Evolutionary conservation across 2,888 invertebrate genomes (phyloP), one percentile per base, ranked within the genome.

Genomic region (Hirtodrosophila cameraria): DNA sequence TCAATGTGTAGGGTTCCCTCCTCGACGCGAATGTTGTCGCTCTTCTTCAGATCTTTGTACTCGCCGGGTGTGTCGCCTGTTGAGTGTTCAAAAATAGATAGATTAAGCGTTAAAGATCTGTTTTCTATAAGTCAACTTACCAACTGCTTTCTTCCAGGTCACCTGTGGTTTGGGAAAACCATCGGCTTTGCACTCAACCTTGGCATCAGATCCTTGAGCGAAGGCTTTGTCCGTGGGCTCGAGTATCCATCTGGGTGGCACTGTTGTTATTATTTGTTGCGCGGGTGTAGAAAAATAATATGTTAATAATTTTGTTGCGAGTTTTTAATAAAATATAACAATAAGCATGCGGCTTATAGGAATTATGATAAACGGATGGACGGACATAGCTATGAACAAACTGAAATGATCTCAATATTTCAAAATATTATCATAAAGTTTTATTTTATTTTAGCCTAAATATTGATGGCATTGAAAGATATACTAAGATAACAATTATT

Each of bases 181-280:
- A 92, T 97, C 97, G 90, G 97, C 97, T 93, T 97, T 97, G 92
- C 97, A 97, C 93, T 97, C 97, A 87, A 97, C 96, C 90, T 96
- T 95, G 78, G 97, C 97, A 91, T 97, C 96, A 80, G 97, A 97
- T 77, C 97, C 97, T 92, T 97, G 97, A 75, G 97, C 97, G 92
- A 97, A 97, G 87, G 97, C 97, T 92, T 97, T 97, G 91, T 97
- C 97, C 88, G 97, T 97, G 52, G 97, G 97, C 91, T 97, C 97
- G 88, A 97, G 92, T 91, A 97, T 97, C 97, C 97, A 97, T 91
- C 97, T 96, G 70, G 97, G 97, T 87, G 97, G 97, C 88, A 97
- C 97, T 97, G 88, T 88, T 78, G 63, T 66, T 41, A 38, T 72
- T 45, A 35, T 45, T 46, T 25, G 35, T 12, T 31, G 9, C 45